Conservation (phyloP, 1,140 invertebrate species). For the Amphibalanus amphitrite region DNA sequence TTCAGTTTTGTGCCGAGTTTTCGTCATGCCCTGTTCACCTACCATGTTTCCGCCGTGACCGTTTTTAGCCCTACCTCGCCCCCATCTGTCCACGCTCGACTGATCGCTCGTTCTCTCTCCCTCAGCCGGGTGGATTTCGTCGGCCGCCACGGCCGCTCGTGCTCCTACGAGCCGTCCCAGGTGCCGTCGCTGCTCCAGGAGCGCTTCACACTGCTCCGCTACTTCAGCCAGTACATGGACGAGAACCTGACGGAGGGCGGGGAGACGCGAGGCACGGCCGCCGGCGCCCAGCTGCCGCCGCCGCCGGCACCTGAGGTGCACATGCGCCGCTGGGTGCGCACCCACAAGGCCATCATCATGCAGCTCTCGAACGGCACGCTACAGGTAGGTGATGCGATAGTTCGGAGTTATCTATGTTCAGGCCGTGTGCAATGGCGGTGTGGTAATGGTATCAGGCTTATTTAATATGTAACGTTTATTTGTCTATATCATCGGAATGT, state of each 20-base stretch:
- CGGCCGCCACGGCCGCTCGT: constrained; percentile 32
- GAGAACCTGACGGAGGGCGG: constrained; percentile 39
- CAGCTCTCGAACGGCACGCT: constrained; percentile 41
- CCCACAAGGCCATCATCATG: constrained; percentile 39
- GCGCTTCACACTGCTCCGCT: constrained; percentile 36
- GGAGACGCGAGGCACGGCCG: constrained; percentile 14
- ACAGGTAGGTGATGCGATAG: constrained; percentile 34
- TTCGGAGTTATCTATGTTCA: too few relatives aligned
- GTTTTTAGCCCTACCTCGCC: too few relatives aligned
- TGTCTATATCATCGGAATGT: too few relatives aligned
- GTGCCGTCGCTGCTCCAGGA: constrained; percentile 35
- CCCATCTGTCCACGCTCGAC: too few relatives aligned
- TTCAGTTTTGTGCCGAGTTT: too few relatives aligned
- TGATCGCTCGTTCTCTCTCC: constrained; percentile 10
- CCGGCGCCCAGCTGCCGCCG: too few relatives aligned
- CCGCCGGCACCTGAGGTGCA: constrained; percentile 24
- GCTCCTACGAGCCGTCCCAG: constrained; percentile 29
- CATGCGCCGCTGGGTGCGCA: constrained; percentile 38
- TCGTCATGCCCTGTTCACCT: too few relatives aligned
- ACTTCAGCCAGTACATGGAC: constrained; percentile 44
- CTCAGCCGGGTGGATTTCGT: constrained; percentile 38
- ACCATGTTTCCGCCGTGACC: too few relatives aligned
- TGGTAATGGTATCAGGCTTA: too few relatives aligned
- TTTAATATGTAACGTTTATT: too few relatives aligned
- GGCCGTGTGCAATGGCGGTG: too few relatives aligned